Base-by-base conservation (phyloP, 2,113 vertebrate species). In the Ondatra zibethicus region DNA sequence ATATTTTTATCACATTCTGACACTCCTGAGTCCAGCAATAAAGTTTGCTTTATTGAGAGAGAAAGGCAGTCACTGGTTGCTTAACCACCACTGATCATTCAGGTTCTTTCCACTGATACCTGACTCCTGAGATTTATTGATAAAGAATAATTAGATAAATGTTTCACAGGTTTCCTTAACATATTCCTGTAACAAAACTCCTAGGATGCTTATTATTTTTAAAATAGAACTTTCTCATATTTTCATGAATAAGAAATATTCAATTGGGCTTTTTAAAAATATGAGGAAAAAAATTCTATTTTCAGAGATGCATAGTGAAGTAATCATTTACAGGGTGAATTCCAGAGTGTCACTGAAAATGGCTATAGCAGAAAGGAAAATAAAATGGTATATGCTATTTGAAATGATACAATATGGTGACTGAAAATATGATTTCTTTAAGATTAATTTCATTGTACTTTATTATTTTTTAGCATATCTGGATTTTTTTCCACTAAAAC, bases 271-370 rank as follows among this genome's bases (percentile, higher is more conserved):
- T 81, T 92, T 95, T 36, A 89, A 96, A 84, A 80, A 65, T 89
- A 65, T 92, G 31, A 89, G 91, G 12, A 33, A 78, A 94, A 77
- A 96, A 12, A 14, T 89, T 92, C 81, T 75, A 82, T n/a, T 93
- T 93, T 85, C 77, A 36, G 31, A 89, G 72, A 92, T 47, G 16
- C 47, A 93, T 87, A 82, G 16, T 73, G 39, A 80, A 92, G 65
- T 58, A 58, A 29, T 84, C n/a, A 87, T 77, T 87, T 92, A 89
- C 29, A 61, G 61, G 8, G 23, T 86, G 65, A 80, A 80, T 76
- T 86, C 5, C 21, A 90, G 42, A 52, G 47, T 68, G 11, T 55
- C 68, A 65, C 47, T 95, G 77, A 33, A 66, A 94, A 97, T 93
- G 14, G 4, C 42, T 55, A 88, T 77, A 73, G 31, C 21, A 76